Percentiles rank a stretch among this genome's conserved stretches.
Evolutionary conservation across 2,888 invertebrate species (phyloP).

Genomic region (Drosophila falleni): DNA sequence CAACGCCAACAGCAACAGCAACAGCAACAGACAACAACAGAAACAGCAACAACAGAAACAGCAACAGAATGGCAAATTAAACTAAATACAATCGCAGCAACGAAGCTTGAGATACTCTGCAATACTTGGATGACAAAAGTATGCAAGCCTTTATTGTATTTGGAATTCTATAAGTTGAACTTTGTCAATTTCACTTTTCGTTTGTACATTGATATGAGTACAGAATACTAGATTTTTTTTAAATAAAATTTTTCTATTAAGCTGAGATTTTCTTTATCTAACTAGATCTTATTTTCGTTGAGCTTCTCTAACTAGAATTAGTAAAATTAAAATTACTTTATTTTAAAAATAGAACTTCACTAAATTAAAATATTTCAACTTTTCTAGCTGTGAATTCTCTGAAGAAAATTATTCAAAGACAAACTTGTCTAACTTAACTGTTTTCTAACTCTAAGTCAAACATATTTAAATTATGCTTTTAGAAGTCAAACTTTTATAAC

Average conservation of each 20-base stretch:
- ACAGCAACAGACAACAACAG: slow-evolving; percentile 26
- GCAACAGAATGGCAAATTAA: slow-evolving; percentile 70
- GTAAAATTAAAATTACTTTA: too few species aligned
- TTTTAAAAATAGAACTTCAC: not conserved
- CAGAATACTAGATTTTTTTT: too few species aligned
- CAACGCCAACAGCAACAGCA: slow-evolving; percentile 51
- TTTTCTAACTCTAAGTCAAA: too few species aligned
- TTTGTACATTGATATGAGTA: too few species aligned
- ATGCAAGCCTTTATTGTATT: not conserved
- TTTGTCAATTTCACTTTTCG: not conserved
- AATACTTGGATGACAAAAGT: not conserved
- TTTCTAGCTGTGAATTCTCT: not conserved
- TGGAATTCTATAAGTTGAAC: too few species aligned
- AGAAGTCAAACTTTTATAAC: too few species aligned
- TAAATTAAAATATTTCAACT: not conserved
- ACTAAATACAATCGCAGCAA: slow-evolving; percentile 14
- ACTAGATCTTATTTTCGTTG: not conserved
- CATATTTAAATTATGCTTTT: too few species aligned
- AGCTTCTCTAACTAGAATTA: too few species aligned
- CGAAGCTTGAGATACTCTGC: slow-evolving; percentile 51
- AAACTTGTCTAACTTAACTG: too few species aligned
- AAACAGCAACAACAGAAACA: slow-evolving; percentile 21
- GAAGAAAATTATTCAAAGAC: too few species aligned
- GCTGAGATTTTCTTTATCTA: not conserved
- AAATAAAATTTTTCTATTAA: too few species aligned